phyloP scores from a whole-genome alignment of 2,888 invertebrate species.

The Nycteola revayana region DNA sequence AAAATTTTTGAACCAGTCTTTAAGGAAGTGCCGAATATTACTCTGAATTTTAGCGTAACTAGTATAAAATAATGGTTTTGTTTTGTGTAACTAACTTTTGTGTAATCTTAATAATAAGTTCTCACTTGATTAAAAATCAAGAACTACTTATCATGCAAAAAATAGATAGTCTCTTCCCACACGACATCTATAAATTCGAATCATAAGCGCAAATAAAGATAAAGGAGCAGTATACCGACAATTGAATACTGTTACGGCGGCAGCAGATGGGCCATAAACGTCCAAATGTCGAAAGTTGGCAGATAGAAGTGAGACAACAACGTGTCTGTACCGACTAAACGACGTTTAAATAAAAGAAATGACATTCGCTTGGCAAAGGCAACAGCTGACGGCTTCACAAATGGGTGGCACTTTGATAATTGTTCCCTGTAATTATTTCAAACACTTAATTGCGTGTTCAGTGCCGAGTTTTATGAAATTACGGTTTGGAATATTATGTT shows the following conservation, averaged over 20 bases:
- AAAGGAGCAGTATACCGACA: conserved; percentile 42
- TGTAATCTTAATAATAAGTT: no score
- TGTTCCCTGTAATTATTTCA: conserved; percentile 55
- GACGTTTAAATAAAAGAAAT: conserved; percentile 51
- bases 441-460: conserved; percentile 54
- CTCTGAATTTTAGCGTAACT: no score
- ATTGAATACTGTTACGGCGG: conserved; percentile 33
- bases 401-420: conserved; percentile 52
- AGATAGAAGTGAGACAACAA: conserved; percentile 48
- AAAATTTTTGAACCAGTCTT: no score
- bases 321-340: conserved; percentile 31
- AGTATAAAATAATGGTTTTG: no score
- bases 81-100: no score
- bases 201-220: conserved; percentile 33
- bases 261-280: conserved; percentile 64
- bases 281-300: conserved; percentile 59
- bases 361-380: conserved; percentile 45
- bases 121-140: no score
- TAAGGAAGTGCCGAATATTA: no score
- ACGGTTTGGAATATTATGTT: conserved; percentile 37
- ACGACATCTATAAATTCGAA: conserved; percentile 4
- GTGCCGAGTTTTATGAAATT: conserved; percentile 45
- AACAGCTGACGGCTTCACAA: conserved; percentile 53
- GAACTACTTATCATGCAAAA: no score
- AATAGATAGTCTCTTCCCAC: no score